Base-by-base conservation (phyloP, 2,113 vertebrate species). In the Rhabdornis inornatus region DNA sequence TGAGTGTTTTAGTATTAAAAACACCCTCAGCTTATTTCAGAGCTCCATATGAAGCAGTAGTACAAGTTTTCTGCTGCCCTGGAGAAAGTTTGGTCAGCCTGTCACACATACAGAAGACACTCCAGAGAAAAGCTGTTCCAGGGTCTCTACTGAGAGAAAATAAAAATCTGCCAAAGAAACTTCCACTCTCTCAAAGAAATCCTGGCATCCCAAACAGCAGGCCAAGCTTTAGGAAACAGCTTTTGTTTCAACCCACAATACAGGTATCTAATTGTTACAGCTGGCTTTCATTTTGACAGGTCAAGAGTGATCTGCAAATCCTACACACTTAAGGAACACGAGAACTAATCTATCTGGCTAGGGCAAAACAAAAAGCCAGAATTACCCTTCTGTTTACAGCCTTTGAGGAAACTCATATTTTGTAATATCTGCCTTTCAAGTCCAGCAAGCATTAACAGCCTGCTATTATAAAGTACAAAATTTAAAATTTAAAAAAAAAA, bases 251-350 rank as follows among this genome's bases (percentile, higher is more conserved):
- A 30, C 28, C 10, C n/a, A 23, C 56, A 49, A 76, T 74, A 61
- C 31, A 91, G 65, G 18, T 40, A 87, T 4, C 27, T 87, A 84
- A 82, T 65, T 65, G 27, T 76, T 85, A 83, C 74, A 92, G 45
- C 55, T 92, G 90, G 60, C 63, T 85, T 92, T 89, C 45, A 84
- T 94, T 92, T 75, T 64, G 69, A 92, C 77, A 92, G 77, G 53
- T 82, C 77, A 87, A 55, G 30, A 81, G 52, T 47, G 20, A 87
- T 24, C 57, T 77, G 74, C 63, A 94, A 80, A 82, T 69, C 63
- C 45, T 40, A 28, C 35, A 63, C 7, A 23, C 15, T 70, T 64
- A 24, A 0, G 2, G 61, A 52, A 76, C 22, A 20, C 6, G 2
- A 91, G 31, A 76, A 78, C 30, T 33, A 23, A 76, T n/a, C 24